Base-by-base conservation (phyloP, 1,140 invertebrate species). In the Whitmania pigra region DNA sequence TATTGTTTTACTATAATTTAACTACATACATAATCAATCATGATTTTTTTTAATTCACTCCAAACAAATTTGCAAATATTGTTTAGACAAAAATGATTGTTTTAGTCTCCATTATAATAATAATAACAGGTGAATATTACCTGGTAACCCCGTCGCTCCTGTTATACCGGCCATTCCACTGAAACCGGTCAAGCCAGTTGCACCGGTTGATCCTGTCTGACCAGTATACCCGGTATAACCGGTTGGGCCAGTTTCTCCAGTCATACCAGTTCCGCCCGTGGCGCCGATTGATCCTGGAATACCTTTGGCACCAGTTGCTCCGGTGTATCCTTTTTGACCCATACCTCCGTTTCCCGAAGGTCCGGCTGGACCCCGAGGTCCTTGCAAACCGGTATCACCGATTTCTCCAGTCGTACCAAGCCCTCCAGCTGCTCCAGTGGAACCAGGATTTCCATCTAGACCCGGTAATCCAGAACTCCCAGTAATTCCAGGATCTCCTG, bases 301-400 rank as follows among this genome's bases (percentile, higher is more conserved):
- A 7, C 67, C 67, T 68, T 25, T 27, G 13, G 67, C 67, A 27
- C 67, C 67, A 4, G 36, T 27, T 31, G 2, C 67, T 15, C 67
- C 67, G n/a, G 67, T 68, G 36, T 22, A 29, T 31, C 67, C 67
- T 22, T 63, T 63, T 31, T 22, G 57, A 63, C 29, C 67, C n/a
- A 7, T 20, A 18, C 67, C 67, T 36, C 29, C 40, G 11, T 22
- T 25, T 68, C 25, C 36, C 7, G 25, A 27, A 43, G 36, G 36
- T 31, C 67, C 67, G 3, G 67, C 4, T 2, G 29, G 67, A 36
- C 67, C 67, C 15, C 25, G 9, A 18, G 36, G n/a, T 68, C 67
- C 67, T 31, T 25, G 27, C 25, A 36, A 22, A 7, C 67, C 67
- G 18, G 67, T 36, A 22, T 25, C 27, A 29, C 67, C 67, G 67